Conservation (phyloP, 1,140 invertebrate genomes). For the Rhopalosiphum maidis region DNA sequence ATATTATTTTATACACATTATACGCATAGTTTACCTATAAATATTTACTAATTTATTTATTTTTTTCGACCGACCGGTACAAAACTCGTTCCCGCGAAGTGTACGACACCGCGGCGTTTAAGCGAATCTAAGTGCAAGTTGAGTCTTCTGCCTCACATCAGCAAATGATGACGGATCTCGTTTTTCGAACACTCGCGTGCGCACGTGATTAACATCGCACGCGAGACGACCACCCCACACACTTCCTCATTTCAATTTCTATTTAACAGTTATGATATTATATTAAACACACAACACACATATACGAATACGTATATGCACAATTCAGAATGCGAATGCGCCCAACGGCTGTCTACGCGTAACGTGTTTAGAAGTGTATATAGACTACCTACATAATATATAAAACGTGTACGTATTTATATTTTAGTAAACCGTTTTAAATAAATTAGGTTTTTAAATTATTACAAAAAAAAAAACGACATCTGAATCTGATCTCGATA, state of each 20-base stretch:
- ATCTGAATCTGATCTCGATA: slow-evolving; percentile 30
- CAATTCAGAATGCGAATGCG: not conserved
- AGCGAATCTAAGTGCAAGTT: not conserved
- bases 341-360: slow-evolving; percentile 31
- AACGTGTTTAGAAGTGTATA: not conserved
- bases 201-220: not conserved
- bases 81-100: not conserved
- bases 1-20: too few species aligned
- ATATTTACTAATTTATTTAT: not conserved
- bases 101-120: not conserved
- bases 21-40: not conserved
- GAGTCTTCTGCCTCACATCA: not conserved
- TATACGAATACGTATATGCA: not conserved
- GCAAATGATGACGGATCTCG: not conserved
- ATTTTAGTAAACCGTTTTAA: not conserved
- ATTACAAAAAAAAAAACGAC: slow-evolving; percentile 34
- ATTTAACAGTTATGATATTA: slow-evolving; percentile 27
- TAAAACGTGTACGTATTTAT: not conserved
- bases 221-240: not conserved
- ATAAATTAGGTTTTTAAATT: slow-evolving; percentile 55
- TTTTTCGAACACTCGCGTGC: not conserved
- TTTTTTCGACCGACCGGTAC: not conserved
- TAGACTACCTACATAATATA: not conserved
- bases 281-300: not conserved
- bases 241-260: slow-evolving; percentile 21